phyloP scores from a whole-genome alignment of 2,888 invertebrate species.

The Eurois occulta region DNA sequence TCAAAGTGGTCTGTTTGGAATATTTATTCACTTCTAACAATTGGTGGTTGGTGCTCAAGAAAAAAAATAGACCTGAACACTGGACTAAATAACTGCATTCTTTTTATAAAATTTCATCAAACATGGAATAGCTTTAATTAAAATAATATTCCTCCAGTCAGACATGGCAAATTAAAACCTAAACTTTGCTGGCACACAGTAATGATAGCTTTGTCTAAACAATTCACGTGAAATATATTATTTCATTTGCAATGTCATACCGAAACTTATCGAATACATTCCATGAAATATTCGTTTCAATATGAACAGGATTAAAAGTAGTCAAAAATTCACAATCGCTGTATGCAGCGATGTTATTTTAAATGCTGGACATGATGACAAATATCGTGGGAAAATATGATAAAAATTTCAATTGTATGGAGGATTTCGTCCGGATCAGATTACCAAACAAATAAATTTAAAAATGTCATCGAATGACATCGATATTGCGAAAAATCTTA shows the following conservation, averaged over 20 bases:
- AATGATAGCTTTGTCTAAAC: slow-evolving; percentile 36
- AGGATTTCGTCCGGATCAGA: not conserved
- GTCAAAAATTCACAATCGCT: slow-evolving; percentile 33
- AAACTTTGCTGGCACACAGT: not conserved
- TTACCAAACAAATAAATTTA: not conserved
- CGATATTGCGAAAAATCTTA: not conserved
- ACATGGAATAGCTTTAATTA: not conserved
- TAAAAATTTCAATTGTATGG: slow-evolving; percentile 14
- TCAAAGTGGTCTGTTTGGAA: not conserved
- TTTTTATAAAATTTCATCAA: not conserved
- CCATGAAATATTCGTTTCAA: slow-evolving; percentile 3
- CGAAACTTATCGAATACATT: slow-evolving; percentile 11
- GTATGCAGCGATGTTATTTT: slow-evolving; percentile 19
- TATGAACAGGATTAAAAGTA: slow-evolving; percentile 22
- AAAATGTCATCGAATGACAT: not conserved
- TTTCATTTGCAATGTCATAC: slow-evolving; percentile 30
- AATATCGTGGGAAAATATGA: slow-evolving; percentile 20
- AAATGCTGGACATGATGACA: not conserved
- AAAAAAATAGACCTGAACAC: not conserved
- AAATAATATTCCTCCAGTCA: not conserved
- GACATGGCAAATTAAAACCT: not conserved
- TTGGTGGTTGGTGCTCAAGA: not conserved
- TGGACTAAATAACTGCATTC: not conserved
- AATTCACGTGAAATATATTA: not conserved
- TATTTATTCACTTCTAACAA: not conserved